Conservation (phyloP, 2,113 vertebrate species). For the Thamnophis sirtalis region DNA sequence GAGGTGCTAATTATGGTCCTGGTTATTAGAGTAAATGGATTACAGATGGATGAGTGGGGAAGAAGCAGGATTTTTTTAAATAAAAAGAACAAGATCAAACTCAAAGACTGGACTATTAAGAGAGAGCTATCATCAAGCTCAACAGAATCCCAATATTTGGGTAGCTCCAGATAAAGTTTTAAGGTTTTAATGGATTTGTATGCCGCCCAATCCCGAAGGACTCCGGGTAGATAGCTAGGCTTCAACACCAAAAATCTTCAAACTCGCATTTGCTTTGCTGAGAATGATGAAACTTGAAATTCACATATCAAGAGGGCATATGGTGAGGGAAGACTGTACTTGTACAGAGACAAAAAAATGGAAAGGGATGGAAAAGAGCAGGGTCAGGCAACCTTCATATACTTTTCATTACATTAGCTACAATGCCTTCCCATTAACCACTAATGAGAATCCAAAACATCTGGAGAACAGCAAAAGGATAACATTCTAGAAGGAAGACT, state of each 20-base stretch:
- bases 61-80: background rate
- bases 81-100: background rate
- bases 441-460: background rate
- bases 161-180: background rate
- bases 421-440: background rate
- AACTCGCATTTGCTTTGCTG: background rate
- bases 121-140: background rate
- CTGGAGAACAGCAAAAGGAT: background rate
- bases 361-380: background rate
- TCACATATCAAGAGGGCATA: background rate
- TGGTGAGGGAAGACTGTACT: background rate
- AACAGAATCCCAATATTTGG: background rate
- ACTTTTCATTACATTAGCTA: background rate
- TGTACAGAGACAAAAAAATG: background rate
- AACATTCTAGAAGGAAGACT: background rate
- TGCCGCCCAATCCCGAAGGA: no score
- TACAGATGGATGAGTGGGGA: background rate
- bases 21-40: background rate
- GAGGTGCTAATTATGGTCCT: background rate
- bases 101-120: background rate
- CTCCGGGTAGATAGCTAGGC: no score
- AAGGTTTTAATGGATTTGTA: no score
- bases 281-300: background rate
- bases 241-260: background rate
- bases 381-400: background rate